These are phyloP conservation scores for Diadegma fenestrale DNA, from an alignment of 2,888 invertebrate genomes.

Conservation along the genomic window DNA sequence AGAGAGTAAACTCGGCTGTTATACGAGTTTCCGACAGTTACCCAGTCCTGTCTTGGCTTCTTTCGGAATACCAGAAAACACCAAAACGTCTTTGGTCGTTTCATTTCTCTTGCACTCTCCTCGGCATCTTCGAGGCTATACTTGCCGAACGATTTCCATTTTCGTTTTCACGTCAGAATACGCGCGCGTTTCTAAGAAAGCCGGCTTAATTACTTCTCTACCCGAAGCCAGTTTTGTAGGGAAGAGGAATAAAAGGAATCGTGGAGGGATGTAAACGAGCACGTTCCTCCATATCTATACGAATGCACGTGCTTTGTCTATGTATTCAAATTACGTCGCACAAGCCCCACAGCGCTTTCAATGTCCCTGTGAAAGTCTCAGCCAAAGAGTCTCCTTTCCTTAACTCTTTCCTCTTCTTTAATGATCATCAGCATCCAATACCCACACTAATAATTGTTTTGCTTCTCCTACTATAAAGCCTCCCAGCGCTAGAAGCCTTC, in stretches of 20 bases:
- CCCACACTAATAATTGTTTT: conserved; percentile 33
- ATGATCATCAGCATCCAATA: conserved; percentile 44
- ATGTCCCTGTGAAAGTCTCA: conserved; percentile 24
- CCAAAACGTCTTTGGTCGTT: conserved; percentile 48
- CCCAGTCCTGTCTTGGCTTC: not conserved
- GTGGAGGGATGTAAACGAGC: conserved; percentile 52
- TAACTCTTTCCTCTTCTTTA: conserved; percentile 29
- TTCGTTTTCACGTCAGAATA: conserved; percentile 61
- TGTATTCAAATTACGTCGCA: conserved; percentile 9
- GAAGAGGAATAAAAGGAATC: conserved; percentile 32
- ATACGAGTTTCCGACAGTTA: conserved; percentile 37
- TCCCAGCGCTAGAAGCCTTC: not conserved
- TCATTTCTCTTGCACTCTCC: conserved; percentile 10
- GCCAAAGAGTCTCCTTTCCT: conserved; percentile 18
- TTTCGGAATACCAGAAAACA: conserved; percentile 37
- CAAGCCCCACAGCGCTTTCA: conserved; percentile 22
- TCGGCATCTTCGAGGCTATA: conserved; percentile 3
- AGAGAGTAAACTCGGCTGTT: conserved; percentile 30
- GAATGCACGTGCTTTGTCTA: not conserved
- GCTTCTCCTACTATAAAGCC: not conserved
- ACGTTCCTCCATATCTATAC: not conserved
- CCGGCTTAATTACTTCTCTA: conserved; percentile 62
- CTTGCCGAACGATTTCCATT: conserved; percentile 64
- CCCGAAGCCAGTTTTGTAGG: not conserved
- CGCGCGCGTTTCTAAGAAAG: conserved; percentile 53